Percentiles rank a stretch among this genome's conserved stretches.
Evolutionary conservation across 2,797 vertebrate species (phyloP).

Genomic region (Leptatherina wallacei): DNA sequence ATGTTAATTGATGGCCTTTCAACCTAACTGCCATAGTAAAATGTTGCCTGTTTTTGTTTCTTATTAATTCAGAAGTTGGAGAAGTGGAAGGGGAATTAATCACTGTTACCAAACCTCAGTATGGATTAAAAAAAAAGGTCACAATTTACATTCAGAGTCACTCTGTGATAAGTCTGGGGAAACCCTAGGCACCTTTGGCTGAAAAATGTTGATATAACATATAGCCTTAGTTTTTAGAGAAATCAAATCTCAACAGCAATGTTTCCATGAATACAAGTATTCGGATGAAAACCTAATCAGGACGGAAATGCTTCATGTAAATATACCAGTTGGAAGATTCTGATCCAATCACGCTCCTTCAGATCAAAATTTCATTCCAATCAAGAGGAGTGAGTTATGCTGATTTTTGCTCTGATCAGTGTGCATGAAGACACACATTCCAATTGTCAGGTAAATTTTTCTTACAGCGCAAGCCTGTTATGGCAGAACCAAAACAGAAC

Average conservation of each 20-base stretch:
- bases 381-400: too few relatives aligned
- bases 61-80: background rate
- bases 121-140: background rate
- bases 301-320: too few relatives aligned
- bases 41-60: background rate
- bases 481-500: background rate
- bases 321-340: background rate
- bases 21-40: background rate
- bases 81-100: background rate
- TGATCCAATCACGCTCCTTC: background rate
- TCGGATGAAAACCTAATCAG: background rate
- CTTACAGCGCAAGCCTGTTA: background rate
- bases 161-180: background rate
- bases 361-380: too few relatives aligned
- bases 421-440: too few relatives aligned
- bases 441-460: background rate
- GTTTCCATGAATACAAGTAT: background rate
- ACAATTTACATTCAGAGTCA: background rate
- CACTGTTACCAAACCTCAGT: background rate
- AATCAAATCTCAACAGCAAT: background rate
- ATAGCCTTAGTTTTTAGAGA: background rate
- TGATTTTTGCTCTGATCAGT: too few relatives aligned
- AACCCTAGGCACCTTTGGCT: background rate
- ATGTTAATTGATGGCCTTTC: background rate
- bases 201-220: background rate